phyloP scores from a whole-genome alignment of 2,113 vertebrate species.

The Marmota flaviventris region DNA sequence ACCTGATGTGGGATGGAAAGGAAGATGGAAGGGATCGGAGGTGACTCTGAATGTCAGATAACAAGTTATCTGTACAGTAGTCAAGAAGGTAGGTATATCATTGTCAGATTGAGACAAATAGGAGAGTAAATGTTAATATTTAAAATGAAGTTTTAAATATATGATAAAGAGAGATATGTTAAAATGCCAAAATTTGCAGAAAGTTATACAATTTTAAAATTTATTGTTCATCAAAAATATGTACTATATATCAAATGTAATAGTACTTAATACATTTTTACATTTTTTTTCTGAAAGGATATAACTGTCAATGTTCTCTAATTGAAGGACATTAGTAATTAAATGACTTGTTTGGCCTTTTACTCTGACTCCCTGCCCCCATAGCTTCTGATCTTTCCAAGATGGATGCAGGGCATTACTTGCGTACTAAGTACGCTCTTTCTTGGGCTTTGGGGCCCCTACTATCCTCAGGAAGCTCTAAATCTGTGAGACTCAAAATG shows the following conservation, averaged over 20 bases:
- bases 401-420: background rate
- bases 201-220: background rate
- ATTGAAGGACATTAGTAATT: background rate
- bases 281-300: constrained; percentile 2
- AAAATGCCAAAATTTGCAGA: constrained; percentile 8
- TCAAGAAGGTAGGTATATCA: background rate
- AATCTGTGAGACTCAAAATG: background rate
- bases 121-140: background rate
- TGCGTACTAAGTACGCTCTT: too few species aligned
- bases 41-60: constrained; percentile 19
- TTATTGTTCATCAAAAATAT: constrained; percentile 37
- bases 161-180: background rate
- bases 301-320: background rate
- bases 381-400: background rate
- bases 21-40: background rate
- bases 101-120: constrained; percentile 5
- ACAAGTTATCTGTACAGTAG: background rate
- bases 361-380: background rate
- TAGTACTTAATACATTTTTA: background rate
- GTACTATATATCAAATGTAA: background rate
- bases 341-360: background rate
- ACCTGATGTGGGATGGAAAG: background rate
- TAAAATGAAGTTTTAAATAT: constrained; percentile 18
- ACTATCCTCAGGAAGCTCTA: background rate
- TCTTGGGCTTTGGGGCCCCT: background rate